These are phyloP conservation scores for Drosophila nannoptera DNA, from an alignment of 1,140 invertebrate genomes.

Conservation along the genomic window DNA sequence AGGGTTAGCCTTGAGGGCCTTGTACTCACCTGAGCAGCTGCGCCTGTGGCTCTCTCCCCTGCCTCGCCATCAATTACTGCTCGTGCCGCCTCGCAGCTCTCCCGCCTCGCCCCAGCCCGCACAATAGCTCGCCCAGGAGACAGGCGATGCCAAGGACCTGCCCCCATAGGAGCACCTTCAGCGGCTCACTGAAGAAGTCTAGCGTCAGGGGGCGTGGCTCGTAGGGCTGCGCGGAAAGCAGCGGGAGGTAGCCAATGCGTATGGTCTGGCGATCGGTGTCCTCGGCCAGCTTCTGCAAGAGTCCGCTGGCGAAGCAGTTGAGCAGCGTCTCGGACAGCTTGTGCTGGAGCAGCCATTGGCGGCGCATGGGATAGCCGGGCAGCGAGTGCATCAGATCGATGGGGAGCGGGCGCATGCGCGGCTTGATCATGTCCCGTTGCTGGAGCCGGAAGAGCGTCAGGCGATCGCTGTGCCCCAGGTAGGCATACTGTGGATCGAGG, in stretches of 20 bases:
- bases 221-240: constrained; percentile 31
- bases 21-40: too few species aligned
- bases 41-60: too few species aligned
- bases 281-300: constrained; percentile 37
- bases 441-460: constrained; percentile 37
- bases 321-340: constrained; percentile 46
- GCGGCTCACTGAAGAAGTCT: constrained; percentile 41
- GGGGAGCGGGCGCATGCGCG: constrained; percentile 34
- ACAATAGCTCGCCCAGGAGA: constrained; percentile 17
- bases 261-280: constrained; percentile 43
- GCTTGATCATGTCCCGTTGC: constrained; percentile 47
- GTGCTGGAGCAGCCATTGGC: constrained; percentile 44
- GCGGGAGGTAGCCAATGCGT: constrained; percentile 34
- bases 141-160: constrained; percentile 9
- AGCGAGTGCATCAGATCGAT: constrained; percentile 42
- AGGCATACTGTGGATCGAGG: constrained; percentile 49
- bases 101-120: constrained; percentile 2
- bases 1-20: too few species aligned
- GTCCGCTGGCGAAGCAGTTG: constrained; percentile 45
- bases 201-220: constrained; percentile 29
- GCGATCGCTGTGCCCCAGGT: constrained; percentile 41
- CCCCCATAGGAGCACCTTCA: constrained; percentile 16
- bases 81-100: too few species aligned
- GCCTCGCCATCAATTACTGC: too few species aligned
- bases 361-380: constrained; percentile 49